Evolutionary conservation across 2,113 vertebrate genomes (phyloP), one percentile per base, ranked within the genome.

Genomic region (Synodontis membranacea): DNA sequence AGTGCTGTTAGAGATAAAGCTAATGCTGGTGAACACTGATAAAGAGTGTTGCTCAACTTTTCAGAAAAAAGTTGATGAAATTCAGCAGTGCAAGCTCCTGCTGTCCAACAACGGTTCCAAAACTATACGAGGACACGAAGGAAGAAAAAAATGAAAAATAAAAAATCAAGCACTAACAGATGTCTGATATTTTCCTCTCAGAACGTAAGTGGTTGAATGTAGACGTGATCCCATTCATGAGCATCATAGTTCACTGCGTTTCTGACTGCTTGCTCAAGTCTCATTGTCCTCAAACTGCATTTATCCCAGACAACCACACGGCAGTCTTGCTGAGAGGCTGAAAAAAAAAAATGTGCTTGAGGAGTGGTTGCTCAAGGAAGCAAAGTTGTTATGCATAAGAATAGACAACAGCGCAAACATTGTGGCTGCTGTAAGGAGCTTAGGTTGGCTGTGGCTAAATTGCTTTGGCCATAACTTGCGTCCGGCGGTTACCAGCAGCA

Each of bases 291-390:
- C 54, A 80, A 58, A 80, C 52, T 80, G 78, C 34, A 80, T 80
- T 80, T 80, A 80, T 80, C 52, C 78, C 78, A 80, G 78, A 80
- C 78, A 83, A 64, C 60, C 81, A 83, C 81, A 83, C n/a, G 15
- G 62, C 60, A 68, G 60, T 83, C 60, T 68, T 83, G 81, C 81
- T 50, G 81, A 68, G 81, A 83, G 58, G 4, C 52, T 80, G 46
- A 28, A 83, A 83, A 83, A 83, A 28, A 83, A 83, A 83, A 83
- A 83, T 83, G 81, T 83, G 81, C 62, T 83, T 83, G 81, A 68
- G 81, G 81, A 83, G 42, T 66, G 44, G n/a, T 66, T 48, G 60
- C 60, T 80, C 78, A 66, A 83, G 81, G 81, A 83, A 66, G 81
- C 58, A 83, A 83, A 66, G 58, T 31, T 83, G 81, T 83, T 66